Evolutionary conservation across 1,140 invertebrate species (phyloP).

Genomic region (Rhagoletis pomonella): DNA sequence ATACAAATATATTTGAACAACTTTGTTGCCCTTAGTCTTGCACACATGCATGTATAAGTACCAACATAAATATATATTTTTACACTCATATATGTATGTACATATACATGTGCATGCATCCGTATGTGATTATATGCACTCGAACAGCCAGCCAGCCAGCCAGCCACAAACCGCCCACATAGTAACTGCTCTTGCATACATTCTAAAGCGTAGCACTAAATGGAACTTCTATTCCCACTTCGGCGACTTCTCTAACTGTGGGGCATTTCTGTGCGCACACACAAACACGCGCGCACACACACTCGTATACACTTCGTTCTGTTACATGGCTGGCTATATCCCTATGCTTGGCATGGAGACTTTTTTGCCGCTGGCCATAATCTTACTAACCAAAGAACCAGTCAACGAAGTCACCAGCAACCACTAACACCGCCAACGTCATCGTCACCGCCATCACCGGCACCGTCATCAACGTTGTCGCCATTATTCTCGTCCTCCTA

Average conservation of each 20-base stretch:
- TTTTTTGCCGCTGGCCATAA: constrained; percentile 21
- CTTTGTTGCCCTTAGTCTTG: constrained; percentile 60
- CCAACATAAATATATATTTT: neutral
- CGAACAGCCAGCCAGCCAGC: neutral
- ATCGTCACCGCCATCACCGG: no score
- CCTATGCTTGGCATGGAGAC: constrained; percentile 7
- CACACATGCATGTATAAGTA: constrained; percentile 20
- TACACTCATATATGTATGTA: neutral
- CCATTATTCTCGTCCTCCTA: constrained; percentile 18
- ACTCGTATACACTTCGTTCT: constrained; percentile 18
- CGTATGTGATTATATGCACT: neutral
- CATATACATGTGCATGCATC: neutral
- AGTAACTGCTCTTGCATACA: neutral
- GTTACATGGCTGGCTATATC: no score
- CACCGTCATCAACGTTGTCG: neutral
- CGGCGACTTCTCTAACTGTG: constrained; percentile 1
- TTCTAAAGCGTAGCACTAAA: neutral
- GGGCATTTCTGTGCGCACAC: constrained; percentile 18
- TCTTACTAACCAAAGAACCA: constrained; percentile 24
- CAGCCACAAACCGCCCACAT: neutral
- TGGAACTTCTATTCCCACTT: constrained; percentile 31
- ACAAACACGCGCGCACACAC: neutral
- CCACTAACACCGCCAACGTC: neutral
- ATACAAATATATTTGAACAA: constrained; percentile 67
- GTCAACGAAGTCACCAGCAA: constrained; percentile 22